Percentiles rank a stretch among this genome's conserved stretches.
Conservation (phyloP, 2,797 vertebrate genomes). For the Tapera naevia region DNA sequence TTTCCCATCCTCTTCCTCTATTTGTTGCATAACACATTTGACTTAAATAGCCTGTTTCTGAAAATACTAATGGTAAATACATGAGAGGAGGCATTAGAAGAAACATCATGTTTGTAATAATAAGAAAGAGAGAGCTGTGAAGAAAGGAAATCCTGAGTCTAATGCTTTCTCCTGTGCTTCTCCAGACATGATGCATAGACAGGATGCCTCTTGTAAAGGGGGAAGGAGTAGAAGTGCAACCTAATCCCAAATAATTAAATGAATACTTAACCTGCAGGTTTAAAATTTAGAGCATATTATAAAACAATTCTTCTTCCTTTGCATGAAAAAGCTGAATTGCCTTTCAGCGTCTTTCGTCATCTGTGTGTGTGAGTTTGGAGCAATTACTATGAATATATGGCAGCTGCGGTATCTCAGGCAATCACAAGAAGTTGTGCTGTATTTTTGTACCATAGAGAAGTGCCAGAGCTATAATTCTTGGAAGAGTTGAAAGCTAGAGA, state of each 20-base stretch:
- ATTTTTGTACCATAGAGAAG: neutral
- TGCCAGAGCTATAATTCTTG: neutral
- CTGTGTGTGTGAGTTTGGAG: neutral
- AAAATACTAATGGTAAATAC: neutral
- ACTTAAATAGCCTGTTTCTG: neutral
- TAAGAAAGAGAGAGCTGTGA: neutral
- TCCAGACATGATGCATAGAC: neutral
- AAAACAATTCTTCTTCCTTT: constrained; percentile 41
- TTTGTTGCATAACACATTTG: neutral
- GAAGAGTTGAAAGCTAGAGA: neutral
- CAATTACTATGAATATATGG: constrained; percentile 52
- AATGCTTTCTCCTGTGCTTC: neutral
- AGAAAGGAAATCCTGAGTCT: neutral
- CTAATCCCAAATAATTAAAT: constrained; percentile 32
- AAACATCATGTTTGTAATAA: neutral
- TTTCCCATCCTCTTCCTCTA: neutral
- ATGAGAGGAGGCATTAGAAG: neutral
- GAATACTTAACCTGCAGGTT: constrained; percentile 27
- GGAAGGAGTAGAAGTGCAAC: neutral
- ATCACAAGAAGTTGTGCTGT: constrained; percentile 12
- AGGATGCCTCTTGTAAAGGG: neutral
- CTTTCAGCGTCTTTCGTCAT: constrained; percentile 30
- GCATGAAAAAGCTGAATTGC: constrained; percentile 12
- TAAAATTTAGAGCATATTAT: constrained; percentile 25
- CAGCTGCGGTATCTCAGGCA: constrained; percentile 53